Evolutionary conservation across 2,888 invertebrate species (phyloP).

Genomic region (Callinectes sapidus): DNA sequence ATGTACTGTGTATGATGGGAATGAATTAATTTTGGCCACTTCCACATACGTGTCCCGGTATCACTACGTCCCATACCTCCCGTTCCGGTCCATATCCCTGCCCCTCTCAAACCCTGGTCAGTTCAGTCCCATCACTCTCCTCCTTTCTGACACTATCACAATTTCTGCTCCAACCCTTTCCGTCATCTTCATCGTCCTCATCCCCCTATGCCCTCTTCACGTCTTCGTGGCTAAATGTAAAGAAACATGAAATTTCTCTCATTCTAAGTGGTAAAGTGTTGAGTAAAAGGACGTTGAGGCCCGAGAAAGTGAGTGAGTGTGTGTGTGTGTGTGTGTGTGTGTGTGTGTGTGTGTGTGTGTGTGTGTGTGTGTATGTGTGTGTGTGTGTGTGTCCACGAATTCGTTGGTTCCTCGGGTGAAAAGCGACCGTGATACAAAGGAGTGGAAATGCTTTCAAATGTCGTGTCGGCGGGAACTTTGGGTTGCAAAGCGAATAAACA

Average conservation of each 20-base stretch:
- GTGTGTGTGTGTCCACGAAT: not conserved
- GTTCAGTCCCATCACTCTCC: not conserved
- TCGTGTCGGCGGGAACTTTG: constrained; percentile 16
- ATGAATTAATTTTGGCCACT: not conserved
- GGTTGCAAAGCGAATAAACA: not conserved
- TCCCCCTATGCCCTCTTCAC: not conserved
- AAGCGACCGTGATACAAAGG: not conserved
- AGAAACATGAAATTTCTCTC: not conserved
- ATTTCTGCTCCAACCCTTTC: not conserved
- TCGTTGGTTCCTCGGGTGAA: not conserved
- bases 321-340: constrained; percentile 21
- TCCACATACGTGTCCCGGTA: not conserved
- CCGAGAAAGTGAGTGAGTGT: not conserved
- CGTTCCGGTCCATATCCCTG: not conserved
- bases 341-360: constrained; percentile 23
- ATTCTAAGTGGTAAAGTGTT: not conserved
- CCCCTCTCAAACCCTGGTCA: too few relatives aligned
- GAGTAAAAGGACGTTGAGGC: not conserved
- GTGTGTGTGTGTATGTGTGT: constrained; percentile 17
- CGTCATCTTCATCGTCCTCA: not conserved
- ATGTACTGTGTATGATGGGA: not conserved
- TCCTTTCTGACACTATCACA: not conserved
- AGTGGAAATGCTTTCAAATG: constrained; percentile 26
- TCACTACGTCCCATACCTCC: not conserved
- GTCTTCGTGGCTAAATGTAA: not conserved